Evolutionary conservation across 2,888 invertebrate genomes (phyloP).

Genomic region (Drosophila atripex): DNA sequence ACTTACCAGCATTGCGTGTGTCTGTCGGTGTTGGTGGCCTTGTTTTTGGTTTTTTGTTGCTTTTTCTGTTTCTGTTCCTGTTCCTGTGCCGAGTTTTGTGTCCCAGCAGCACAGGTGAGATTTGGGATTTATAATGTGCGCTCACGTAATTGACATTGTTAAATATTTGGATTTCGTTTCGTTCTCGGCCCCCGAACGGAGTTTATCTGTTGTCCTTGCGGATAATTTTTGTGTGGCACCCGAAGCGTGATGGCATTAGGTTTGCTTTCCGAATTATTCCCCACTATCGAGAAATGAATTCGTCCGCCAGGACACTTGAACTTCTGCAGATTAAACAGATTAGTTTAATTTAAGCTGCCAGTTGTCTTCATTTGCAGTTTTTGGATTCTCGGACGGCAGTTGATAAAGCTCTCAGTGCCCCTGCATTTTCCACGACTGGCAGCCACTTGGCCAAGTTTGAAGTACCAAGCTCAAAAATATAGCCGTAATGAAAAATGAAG

Average conservation of each 20-base stretch:
- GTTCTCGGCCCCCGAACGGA: background rate
- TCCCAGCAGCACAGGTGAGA: constrained; percentile 73
- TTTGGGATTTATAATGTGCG: constrained; percentile 79
- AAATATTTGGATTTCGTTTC: constrained; percentile 70
- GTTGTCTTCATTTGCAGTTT: constrained; percentile 1
- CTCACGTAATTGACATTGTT: constrained; percentile 78
- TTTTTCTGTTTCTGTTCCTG: background rate
- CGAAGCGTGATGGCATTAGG: constrained; percentile 15
- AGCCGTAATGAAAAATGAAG: constrained; percentile 50
- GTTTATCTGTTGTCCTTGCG: constrained; percentile 38
- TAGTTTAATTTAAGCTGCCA: constrained; percentile 5
- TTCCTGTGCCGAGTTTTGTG: constrained; percentile 27
- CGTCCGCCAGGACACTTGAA: background rate
- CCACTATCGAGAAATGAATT: constrained; percentile 3
- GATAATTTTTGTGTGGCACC: constrained; percentile 33
- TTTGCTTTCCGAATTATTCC: background rate
- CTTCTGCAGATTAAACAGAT: constrained; percentile 12
- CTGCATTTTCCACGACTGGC: constrained; percentile 1
- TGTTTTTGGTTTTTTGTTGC: constrained; percentile 13
- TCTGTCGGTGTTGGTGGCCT: constrained; percentile 14
- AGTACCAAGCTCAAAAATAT: constrained; percentile 27
- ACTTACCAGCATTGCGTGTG: constrained; percentile 54
- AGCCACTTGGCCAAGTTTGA: constrained; percentile 35
- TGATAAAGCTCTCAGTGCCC: constrained; percentile 5
- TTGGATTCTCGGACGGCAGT: constrained; percentile 2